Evolutionary conservation across 2,797 vertebrate species (phyloP), one percentile per base, ranked within the genome.

Genomic region (Cirrhinus molitorella): DNA sequence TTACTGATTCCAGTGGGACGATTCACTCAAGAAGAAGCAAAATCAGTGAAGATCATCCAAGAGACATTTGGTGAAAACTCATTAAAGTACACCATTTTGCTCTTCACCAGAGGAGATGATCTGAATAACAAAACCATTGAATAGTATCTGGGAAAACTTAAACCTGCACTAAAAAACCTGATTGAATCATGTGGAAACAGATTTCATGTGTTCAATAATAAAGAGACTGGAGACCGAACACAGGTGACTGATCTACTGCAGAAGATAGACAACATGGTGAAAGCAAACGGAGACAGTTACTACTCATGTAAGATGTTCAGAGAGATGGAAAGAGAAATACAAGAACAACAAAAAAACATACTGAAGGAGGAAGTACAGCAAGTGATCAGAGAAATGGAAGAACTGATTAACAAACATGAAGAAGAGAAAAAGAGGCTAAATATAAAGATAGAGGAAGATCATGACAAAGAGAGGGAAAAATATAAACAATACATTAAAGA

Each of bases 91-190:
- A 75, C 1, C 0, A 75, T 83, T 0, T 47, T 75, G 17, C 61
- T 83, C 34, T 83, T 28, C 59, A 73, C 70, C 70, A 73, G 47
- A 53, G 70, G 70, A 73, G 70, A 73, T 0, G 5, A 13, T n/a
- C 16, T 76, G 10, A 0, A 53, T 0, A 8, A 2, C 0, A 53
- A 53, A 73, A 1, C 5, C 1, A 53, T 73, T 34, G 5, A 73
- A 13, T 3, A 51, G 45, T 73, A 0, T 0, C 10, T 73, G 0
- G 17, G 0, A 51, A 0, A 21, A 0, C 14, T 47, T 34, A 5
- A 0, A 21, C 1, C 23, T 11, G 0, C 16, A 0, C 0, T 51
- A 0, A 21, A 0, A 0, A 1, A 8, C 0, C 47, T 73, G 0
- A 53, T 2, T 73, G 17, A 53, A 1, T 47, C 0, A 3, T 73